Percentiles rank a stretch among this genome's conserved stretches.
These are phyloP conservation scores for Etheostoma cragini DNA, from an alignment of 2,113 vertebrate species.

Conservation along the genomic window DNA sequence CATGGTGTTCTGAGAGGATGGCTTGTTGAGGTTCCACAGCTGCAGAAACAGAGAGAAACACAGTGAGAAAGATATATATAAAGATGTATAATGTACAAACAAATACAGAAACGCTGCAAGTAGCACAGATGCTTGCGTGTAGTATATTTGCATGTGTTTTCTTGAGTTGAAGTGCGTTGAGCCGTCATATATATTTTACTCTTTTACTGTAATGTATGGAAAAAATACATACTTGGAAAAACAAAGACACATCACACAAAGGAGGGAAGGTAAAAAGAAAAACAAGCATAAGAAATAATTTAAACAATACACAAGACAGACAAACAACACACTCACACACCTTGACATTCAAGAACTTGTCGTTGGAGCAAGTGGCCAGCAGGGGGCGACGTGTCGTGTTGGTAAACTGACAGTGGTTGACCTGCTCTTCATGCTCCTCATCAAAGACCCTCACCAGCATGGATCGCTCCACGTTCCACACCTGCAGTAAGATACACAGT, in stretches of 20 bases:
- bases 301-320: background rate
- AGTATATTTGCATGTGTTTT: background rate
- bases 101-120: background rate
- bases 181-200: background rate
- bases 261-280: background rate
- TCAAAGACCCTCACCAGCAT: constrained; percentile 82
- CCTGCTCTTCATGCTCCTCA: constrained; percentile 92
- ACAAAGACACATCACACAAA: background rate
- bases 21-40: constrained; percentile 92
- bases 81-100: background rate
- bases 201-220: background rate
- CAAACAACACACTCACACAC: constrained; percentile 45
- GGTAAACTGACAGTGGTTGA: constrained; percentile 95
- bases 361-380: constrained; percentile 92
- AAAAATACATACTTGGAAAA: background rate
- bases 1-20: constrained; percentile 92
- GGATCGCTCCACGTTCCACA: constrained; percentile 90
- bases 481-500: constrained; percentile 69
- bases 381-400: constrained; percentile 83
- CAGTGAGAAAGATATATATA: background rate
- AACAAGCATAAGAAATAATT: background rate
- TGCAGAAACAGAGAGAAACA: constrained; percentile 59
- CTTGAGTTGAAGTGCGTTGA: background rate
- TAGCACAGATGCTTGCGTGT: background rate
- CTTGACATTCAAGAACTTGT: constrained; percentile 86